Conservation (phyloP, 2,888 invertebrate genomes). For the Spodoptera exigua region DNA sequence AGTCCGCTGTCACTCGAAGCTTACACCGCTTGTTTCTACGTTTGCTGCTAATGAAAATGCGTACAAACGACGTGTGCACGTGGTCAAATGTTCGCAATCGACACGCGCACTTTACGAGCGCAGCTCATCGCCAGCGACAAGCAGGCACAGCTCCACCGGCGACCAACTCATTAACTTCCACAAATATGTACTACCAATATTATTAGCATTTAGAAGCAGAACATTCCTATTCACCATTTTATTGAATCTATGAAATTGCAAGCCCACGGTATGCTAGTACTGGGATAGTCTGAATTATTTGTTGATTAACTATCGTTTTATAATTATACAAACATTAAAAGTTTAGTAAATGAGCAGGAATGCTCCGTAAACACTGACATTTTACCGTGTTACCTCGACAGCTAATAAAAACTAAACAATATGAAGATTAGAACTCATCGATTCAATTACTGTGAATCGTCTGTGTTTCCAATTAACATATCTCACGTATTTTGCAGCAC, state of each 20-base stretch:
- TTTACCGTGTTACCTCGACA: not conserved
- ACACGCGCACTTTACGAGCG: slow-evolving; percentile 59
- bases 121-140: slow-evolving; percentile 35
- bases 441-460: slow-evolving; percentile 34
- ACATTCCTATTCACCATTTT: too few species aligned
- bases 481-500: slow-evolving; percentile 31
- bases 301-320: too few species aligned
- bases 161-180: not conserved
- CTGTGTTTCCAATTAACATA: slow-evolving; percentile 41
- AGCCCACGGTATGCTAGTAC: too few species aligned
- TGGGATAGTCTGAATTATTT: too few species aligned
- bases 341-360: too few species aligned
- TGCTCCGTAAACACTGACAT: too few species aligned
- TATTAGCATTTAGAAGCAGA: slow-evolving; percentile 1
- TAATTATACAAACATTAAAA: too few species aligned
- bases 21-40: slow-evolving; percentile 40
- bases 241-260: too few species aligned
- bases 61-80: slow-evolving; percentile 61
- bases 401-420: slow-evolving; percentile 16
- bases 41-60: slow-evolving; percentile 69
- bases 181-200: slow-evolving; percentile 1
- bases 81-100: slow-evolving; percentile 61
- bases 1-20: slow-evolving; percentile 32
- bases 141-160: slow-evolving; percentile 18
- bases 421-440: slow-evolving; percentile 18